Evolutionary conservation across 2,888 invertebrate species (phyloP).

Genomic region (Allophyes oxyacanthae): DNA sequence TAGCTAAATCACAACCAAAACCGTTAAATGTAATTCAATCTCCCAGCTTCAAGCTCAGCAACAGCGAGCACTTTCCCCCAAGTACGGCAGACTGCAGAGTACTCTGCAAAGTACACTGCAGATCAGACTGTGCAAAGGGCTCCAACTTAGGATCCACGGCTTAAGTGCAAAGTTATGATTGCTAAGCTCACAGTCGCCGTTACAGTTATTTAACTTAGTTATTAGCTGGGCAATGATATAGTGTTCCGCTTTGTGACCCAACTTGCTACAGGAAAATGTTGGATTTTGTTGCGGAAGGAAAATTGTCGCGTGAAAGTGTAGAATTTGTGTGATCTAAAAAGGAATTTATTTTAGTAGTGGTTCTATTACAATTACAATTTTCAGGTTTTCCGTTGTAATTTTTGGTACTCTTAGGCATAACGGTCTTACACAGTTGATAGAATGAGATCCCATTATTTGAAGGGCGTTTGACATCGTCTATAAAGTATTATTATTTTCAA

Average conservation of each 20-base stretch:
- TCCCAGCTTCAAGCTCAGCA: conserved; percentile 33
- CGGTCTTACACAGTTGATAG: too few species aligned
- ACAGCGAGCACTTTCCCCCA: conserved; percentile 15
- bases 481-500: too few species aligned
- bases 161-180: conserved; percentile 63
- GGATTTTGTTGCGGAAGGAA: conserved; percentile 3
- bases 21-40: conserved; percentile 34
- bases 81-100: conserved; percentile 16
- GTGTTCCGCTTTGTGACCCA: conserved; percentile 42
- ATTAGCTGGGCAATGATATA: conserved; percentile 50
- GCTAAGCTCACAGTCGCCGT: conserved; percentile 41
- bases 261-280: conserved; percentile 14
- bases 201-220: conserved; percentile 53
- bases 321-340: too few species aligned
- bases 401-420: too few species aligned
- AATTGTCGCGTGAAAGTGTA: background rate
- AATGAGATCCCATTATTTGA: too few species aligned
- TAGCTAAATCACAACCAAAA: conserved; percentile 8
- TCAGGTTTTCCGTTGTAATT: too few species aligned
- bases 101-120: conserved; percentile 6
- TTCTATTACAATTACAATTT: too few species aligned
- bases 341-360: too few species aligned
- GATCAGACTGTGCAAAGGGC: conserved; percentile 31
- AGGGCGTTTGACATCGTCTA: too few species aligned
- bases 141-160: conserved; percentile 38